Evolutionary conservation across 2,888 invertebrate genomes (phyloP).

Genomic region (Ormia ochracea): DNA sequence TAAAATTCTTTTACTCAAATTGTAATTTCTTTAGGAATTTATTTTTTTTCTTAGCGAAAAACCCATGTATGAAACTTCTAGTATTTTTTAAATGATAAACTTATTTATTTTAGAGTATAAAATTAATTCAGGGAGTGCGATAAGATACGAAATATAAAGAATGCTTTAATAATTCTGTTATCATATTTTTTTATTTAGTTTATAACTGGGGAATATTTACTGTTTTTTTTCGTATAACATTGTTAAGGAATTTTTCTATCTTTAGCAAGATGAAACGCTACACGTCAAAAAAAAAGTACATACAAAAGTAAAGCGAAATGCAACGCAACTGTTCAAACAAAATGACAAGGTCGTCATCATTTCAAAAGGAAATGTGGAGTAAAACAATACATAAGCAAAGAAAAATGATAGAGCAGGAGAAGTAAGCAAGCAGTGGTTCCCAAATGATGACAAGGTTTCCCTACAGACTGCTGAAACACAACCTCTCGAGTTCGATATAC

Average conservation of each 20-base stretch:
- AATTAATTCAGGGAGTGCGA: slow-evolving; percentile 24
- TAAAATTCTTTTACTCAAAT: background rate
- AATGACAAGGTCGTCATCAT: slow-evolving; percentile 51
- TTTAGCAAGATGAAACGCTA: slow-evolving; percentile 14
- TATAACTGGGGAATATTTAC: background rate
- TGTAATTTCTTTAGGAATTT: too few species aligned
- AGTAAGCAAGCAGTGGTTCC: background rate
- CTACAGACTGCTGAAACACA: background rate
- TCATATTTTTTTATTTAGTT: slow-evolving; percentile 9
- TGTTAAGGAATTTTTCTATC: slow-evolving; percentile 29
- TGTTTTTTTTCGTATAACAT: background rate
- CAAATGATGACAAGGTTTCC: background rate
- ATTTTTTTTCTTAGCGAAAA: too few species aligned
- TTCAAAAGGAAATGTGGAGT: slow-evolving; percentile 6
- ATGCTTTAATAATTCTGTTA: background rate
- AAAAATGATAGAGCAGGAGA: slow-evolving; percentile 15
- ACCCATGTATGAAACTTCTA: background rate
- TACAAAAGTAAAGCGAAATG: background rate
- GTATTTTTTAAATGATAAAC: slow-evolving; percentile 21
- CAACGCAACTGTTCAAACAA: slow-evolving; percentile 54
- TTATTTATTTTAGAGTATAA: slow-evolving; percentile 42
- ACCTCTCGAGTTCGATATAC: background rate
- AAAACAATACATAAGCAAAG: background rate
- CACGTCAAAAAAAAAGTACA: background rate
- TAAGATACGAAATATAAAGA: slow-evolving; percentile 21